A percentile compares a stretch with the other conserved stretches of the same genome.
Conservation (phyloP, 2,113 vertebrate species). For the Semnornis frantzii region DNA sequence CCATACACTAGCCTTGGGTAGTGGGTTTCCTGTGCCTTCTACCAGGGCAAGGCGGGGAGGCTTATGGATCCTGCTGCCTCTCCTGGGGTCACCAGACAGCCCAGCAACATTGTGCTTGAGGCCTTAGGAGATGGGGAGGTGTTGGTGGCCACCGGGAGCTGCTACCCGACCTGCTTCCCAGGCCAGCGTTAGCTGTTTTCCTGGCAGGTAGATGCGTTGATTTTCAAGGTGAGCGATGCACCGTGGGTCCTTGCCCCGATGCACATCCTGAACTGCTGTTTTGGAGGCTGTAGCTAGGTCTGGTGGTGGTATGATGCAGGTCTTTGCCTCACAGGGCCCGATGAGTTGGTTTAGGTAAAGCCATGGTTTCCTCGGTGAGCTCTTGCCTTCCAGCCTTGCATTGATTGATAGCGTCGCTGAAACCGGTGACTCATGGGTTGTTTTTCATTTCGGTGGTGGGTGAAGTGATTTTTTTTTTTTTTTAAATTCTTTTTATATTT, state of each 20-base stretch:
- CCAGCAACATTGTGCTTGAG: rapidly evolving
- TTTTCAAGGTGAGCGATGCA: neutral
- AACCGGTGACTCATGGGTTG: conserved; percentile 47
- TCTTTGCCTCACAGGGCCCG: neutral
- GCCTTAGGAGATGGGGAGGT: neutral
- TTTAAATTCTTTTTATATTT: neutral
- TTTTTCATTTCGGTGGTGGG: conserved; percentile 55
- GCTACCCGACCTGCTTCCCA: neutral
- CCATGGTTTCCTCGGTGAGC: neutral
- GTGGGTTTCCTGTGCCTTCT: neutral
- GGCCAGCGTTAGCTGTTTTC: neutral
- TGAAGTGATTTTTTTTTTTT: conserved; percentile 27
- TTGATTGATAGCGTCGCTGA: conserved; percentile 44
- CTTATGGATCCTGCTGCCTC: rapidly evolving
- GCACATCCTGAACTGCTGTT: neutral
- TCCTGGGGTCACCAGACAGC: neutral
- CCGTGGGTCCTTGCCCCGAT: neutral
- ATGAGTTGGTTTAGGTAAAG: conserved; percentile 1
- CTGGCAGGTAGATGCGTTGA: neutral
- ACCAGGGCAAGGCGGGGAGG: neutral
- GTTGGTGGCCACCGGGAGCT: rapidly evolving
- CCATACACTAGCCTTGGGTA: neutral
- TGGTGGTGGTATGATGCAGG: neutral
- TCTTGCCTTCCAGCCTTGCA: neutral
- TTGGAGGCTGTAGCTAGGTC: neutral